Evolutionary conservation across 2,888 invertebrate genomes (phyloP), one percentile per base, ranked within the genome.

Genomic region (Synergus umbraculus): DNA sequence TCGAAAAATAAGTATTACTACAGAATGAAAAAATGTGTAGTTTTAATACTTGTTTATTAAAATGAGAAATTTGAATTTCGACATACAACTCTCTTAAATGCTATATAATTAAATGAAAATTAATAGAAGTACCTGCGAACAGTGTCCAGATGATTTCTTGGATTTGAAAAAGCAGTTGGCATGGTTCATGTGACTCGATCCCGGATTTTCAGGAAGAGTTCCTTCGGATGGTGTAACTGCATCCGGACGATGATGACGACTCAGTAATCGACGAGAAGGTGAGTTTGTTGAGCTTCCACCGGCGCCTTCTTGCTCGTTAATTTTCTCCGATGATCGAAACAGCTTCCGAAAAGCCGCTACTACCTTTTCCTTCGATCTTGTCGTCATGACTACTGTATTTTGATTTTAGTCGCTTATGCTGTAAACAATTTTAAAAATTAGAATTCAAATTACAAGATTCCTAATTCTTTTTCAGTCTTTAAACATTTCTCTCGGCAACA

Each of bases 331-430:
- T 69, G 96, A 95, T 85, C 95, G 95, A 92, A 97, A 96, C 85
- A 97, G 93, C 93, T 96, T 96, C 86, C 96, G 94, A 92, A 97
- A 95, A 76, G 96, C 96, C 43, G 96, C 95, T 44, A 96, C 95
- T 83, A 97, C 95, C 93, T 96, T 96, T 90, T 97, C 96, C 92
- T 96, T 96, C 49, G 96, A 96, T 85, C 96, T 94, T 85, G 96
- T 96, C 88, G 96, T 95, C 96, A 96, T 96, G 82, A 44, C 65
- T 81, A 44, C 76, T 49, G 43, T 46, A 67, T 63, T 66, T 37
- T 15, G 12, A 49, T 46, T 54, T n/a, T 15, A 58, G 8, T 63
- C 41, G 5, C 9, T 44, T 76, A 63, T 54, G 37, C 63, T 63
- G 22, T 43, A 60, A 76, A 22, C 9, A 29, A 69, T 43, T 58